Base-by-base conservation (phyloP, 2,113 vertebrate species). In the Centrocercus urophasianus region DNA sequence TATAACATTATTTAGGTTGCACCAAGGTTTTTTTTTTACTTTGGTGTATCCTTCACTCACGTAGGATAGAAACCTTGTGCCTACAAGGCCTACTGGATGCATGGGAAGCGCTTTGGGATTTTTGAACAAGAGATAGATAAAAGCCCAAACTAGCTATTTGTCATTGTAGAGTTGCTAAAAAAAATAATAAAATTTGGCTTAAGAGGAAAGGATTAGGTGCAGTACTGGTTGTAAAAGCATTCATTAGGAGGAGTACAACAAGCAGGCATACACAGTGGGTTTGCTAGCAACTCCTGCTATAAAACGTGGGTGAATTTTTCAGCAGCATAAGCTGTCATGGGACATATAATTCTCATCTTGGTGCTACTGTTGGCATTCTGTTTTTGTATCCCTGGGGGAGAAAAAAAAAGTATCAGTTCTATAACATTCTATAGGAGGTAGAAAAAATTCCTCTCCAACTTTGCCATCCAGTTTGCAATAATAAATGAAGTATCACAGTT, bases 401-500 rank as follows among this genome's bases (percentile, higher is more conserved):
- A 12, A 56, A 48, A 59, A 48, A 67, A 93, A 89, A 47, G 25
- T 75, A 56, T 83, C 54, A 89, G 11, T 5, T 93, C 77, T 75
- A 78, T 80, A 91, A 70, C 20, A 91, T 50, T 78, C 88, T 88
- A 78, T n/a, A 13, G 47, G 61, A 22, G 25, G 34, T 75, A 61
- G 52, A 21, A 6, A 28, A 86, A 71, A 54, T 4, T n/a, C 54
- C 81, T 69, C 83, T 86, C 47, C 83, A 2, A 2, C 45, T 83
- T 79, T 83, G 86, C 34, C 32, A 96, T 95, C 94, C 86, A 83
- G 42, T 94, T 86, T 93, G 63, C 63, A 90, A 71, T 78, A 92
- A 93, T 94, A 93, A 92, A 95, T 96, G 95, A 94, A 93, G 74
- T 94, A 89, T 96, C 82, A 17, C 47, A 80, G 76, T 95, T 95